Evolutionary conservation across 2,888 invertebrate genomes (phyloP).

Genomic region (Philaethria dido): DNA sequence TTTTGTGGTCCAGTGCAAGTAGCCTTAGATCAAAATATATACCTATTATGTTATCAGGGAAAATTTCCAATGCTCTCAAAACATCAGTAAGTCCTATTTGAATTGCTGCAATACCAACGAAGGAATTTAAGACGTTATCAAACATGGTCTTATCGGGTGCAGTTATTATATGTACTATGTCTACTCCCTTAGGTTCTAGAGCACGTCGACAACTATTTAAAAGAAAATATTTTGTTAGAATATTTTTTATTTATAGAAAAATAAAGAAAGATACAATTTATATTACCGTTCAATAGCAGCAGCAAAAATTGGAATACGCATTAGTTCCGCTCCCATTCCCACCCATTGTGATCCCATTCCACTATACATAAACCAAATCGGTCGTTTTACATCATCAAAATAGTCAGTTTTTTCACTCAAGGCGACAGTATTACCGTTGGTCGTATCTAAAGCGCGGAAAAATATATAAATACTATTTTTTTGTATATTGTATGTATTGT

Average conservation of each 20-base stretch:
- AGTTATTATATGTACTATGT: slow-evolving; percentile 87
- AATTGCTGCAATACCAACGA: slow-evolving; percentile 90
- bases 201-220: slow-evolving; percentile 76
- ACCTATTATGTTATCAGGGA: slow-evolving; percentile 90
- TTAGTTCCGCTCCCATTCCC: slow-evolving; percentile 86
- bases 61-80: slow-evolving; percentile 80
- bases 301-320: slow-evolving; percentile 85
- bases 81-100: slow-evolving; percentile 83
- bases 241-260: not conserved
- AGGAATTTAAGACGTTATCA: slow-evolving; percentile 87
- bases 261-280: not conserved
- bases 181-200: slow-evolving; percentile 47
- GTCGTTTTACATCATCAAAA: slow-evolving; percentile 63
- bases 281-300: slow-evolving; percentile 74
- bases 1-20: not conserved
- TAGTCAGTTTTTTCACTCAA: slow-evolving; percentile 56
- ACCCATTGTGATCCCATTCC: slow-evolving; percentile 90
- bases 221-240: not conserved
- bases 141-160: slow-evolving; percentile 81
- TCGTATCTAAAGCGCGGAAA: slow-evolving; percentile 50
- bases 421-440: slow-evolving; percentile 54
- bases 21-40: slow-evolving; percentile 47
- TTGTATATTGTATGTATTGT: too few species aligned
- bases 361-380: slow-evolving; percentile 88
- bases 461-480: not conserved